phyloP scores from a whole-genome alignment of 37 sponge, comb jelly and placozoan genomes.

The Halichondria panicea region DNA sequence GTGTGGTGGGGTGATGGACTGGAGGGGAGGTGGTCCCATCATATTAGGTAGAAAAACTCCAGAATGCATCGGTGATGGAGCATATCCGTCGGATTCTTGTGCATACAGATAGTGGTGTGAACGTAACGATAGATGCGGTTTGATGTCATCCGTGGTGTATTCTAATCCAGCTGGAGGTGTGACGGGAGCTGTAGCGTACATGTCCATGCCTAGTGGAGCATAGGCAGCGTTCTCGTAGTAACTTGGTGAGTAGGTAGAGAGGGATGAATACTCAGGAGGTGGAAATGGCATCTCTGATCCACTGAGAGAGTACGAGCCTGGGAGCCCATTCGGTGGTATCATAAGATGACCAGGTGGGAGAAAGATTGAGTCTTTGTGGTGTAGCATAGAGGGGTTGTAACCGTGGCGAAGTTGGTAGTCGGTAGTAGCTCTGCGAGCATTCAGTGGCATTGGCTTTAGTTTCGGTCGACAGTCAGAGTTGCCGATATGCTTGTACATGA shows the following conservation, averaged over 20 bases:
- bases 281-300: too few relatives aligned
- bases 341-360: conserved; percentile 27
- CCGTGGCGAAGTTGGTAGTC: conserved; percentile 3
- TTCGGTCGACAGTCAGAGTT: conserved; percentile 64
- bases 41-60: neutral
- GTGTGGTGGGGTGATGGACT: neutral
- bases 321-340: too few relatives aligned
- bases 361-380: conserved; percentile 13
- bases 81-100: neutral
- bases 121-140: neutral
- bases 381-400: neutral
- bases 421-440: conserved; percentile 27
- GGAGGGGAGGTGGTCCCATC: neutral
- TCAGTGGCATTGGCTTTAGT: conserved; percentile 70
- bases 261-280: neutral
- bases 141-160: neutral
- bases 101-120: neutral
- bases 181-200: neutral
- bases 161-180: neutral
- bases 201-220: neutral
- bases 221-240: neutral
- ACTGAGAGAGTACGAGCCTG: too few relatives aligned
- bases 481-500: conserved; percentile 71
- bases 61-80: neutral
- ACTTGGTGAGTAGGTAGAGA: neutral